Conservation (phyloP, 2,888 invertebrate genomes). For the Caenorhabditis sp. region DNA sequence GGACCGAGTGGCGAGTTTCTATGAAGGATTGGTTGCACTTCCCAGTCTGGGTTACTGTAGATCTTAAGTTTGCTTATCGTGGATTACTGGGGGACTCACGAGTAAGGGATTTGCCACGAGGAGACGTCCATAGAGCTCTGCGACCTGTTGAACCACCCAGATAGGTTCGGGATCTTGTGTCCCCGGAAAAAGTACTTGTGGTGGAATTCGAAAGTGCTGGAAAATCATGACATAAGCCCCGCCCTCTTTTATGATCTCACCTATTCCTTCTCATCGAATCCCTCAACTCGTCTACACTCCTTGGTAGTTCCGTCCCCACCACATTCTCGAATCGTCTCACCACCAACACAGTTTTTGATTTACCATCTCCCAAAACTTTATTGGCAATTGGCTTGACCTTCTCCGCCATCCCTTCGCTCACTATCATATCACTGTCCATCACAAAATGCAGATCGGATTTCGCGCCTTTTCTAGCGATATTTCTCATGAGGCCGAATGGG, state of each 20-base stretch:
- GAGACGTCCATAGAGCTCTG: background rate
- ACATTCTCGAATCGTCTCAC: conserved; percentile 62
- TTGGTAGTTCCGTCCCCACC: conserved; percentile 6
- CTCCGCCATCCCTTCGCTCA: conserved; percentile 41
- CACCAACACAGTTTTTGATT: conserved; percentile 45
- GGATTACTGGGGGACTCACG: conserved; percentile 33
- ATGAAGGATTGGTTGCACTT: conserved; percentile 71
- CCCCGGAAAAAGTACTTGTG: conserved; percentile 70
- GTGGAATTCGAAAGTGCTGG: conserved; percentile 73
- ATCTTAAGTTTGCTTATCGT: background rate
- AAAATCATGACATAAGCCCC: too few relatives aligned
- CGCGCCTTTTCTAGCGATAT: conserved; percentile 69
- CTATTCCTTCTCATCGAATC: conserved; percentile 30
- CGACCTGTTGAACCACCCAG: conserved; percentile 64
- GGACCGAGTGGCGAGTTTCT: conserved; percentile 64
- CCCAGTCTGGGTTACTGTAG: conserved; percentile 57
- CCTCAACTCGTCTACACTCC: background rate
- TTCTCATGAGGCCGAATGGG: conserved; percentile 71
- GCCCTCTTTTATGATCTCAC: conserved; percentile 7
- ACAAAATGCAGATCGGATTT: conserved; percentile 67
- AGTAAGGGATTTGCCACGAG: conserved; percentile 61
- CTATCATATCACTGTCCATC: conserved; percentile 67
- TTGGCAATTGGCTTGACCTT: conserved; percentile 54
- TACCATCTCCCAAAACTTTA: conserved; percentile 50
- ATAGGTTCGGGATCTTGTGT: conserved; percentile 66